Evolutionary conservation across 1,140 invertebrate genomes (phyloP).

Genomic region (Megathymus violae): DNA sequence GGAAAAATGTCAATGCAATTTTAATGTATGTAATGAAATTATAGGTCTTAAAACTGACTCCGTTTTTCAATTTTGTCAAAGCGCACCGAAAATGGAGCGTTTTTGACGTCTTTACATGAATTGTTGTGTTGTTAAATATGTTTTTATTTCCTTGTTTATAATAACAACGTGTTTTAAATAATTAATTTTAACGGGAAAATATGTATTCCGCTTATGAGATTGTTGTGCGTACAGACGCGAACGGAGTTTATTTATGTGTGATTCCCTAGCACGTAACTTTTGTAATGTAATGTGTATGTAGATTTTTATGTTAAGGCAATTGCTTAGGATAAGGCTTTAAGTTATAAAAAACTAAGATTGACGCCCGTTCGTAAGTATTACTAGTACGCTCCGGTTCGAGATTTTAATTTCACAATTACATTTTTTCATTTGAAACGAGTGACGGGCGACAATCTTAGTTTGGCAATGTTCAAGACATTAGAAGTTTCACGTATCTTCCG

Average conservation of each 20-base stretch:
- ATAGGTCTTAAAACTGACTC: background rate
- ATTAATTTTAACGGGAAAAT: constrained; percentile 57
- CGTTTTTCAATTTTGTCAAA: constrained; percentile 21
- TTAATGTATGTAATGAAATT: constrained; percentile 1
- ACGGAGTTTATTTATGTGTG: constrained; percentile 81
- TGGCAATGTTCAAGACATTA: constrained; percentile 25
- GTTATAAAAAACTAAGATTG: constrained; percentile 44
- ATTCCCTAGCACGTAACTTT: constrained; percentile 68
- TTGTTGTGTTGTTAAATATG: constrained; percentile 76
- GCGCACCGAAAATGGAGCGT: constrained; percentile 1
- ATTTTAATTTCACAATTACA: constrained; percentile 9
- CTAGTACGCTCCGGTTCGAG: constrained; percentile 13
- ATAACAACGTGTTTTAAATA: constrained; percentile 59
- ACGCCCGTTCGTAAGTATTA: constrained; percentile 33
- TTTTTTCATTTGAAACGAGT: constrained; percentile 6
- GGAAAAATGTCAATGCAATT: background rate
- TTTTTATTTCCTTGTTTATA: constrained; percentile 73
- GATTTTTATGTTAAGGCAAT: constrained; percentile 46
- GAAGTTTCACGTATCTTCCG: constrained; percentile 26
- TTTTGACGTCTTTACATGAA: constrained; percentile 36
- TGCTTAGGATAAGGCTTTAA: constrained; percentile 40
- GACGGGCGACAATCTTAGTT: constrained; percentile 44
- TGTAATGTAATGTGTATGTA: constrained; percentile 62
- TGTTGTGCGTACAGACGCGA: constrained; percentile 67
- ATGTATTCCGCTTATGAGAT: constrained; percentile 68